These are phyloP conservation scores for Lophius piscatorius DNA, from an alignment of 2,113 vertebrate species.

Conservation along the genomic window DNA sequence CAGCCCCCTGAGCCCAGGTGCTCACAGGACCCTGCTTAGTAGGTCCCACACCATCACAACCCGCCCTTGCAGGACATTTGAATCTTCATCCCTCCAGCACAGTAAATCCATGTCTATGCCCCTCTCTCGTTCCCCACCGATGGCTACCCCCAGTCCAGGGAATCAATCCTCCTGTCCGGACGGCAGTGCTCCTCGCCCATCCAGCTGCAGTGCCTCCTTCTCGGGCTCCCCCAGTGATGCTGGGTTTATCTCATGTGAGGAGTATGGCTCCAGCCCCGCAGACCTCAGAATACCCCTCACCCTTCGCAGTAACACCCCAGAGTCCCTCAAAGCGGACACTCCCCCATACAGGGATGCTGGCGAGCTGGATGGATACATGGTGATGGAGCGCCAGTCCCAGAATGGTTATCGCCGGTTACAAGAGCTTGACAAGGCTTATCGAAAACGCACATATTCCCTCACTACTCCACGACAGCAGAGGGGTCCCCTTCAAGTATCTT, in stretches of 20 bases:
- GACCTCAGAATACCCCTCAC: slow-evolving; percentile 76
- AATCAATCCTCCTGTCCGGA: slow-evolving; percentile 87
- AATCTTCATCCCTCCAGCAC: slow-evolving; percentile 82
- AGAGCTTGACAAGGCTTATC: slow-evolving; percentile 82
- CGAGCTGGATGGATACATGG: slow-evolving; percentile 89
- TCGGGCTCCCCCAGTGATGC: slow-evolving; percentile 93
- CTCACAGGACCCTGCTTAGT: slow-evolving; percentile 84
- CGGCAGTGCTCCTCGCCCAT: slow-evolving; percentile 83
- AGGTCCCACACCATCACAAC: slow-evolving; percentile 86
- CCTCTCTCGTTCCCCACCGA: slow-evolving; percentile 85
- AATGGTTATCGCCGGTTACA: slow-evolving; percentile 55
- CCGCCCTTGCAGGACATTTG: slow-evolving; percentile 76
- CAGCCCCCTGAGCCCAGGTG: slow-evolving; percentile 89
- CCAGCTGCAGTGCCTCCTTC: slow-evolving; percentile 90
- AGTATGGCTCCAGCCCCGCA: slow-evolving; percentile 91
- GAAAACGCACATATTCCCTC: slow-evolving; percentile 92
- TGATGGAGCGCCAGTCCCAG: slow-evolving; percentile 86
- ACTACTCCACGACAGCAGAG: slow-evolving; percentile 90
- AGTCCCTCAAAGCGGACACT: slow-evolving; percentile 86
- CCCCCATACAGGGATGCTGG: slow-evolving; percentile 84
- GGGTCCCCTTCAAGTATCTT: slow-evolving; percentile 86
- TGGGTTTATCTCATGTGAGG: slow-evolving; percentile 93
- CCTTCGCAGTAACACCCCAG: slow-evolving; percentile 89
- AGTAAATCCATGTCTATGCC: slow-evolving; percentile 95
- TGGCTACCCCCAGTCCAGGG: slow-evolving; percentile 80